phyloP scores from a whole-genome alignment of 2,888 invertebrate genomes.

The Drosophila parthenogenetica region DNA sequence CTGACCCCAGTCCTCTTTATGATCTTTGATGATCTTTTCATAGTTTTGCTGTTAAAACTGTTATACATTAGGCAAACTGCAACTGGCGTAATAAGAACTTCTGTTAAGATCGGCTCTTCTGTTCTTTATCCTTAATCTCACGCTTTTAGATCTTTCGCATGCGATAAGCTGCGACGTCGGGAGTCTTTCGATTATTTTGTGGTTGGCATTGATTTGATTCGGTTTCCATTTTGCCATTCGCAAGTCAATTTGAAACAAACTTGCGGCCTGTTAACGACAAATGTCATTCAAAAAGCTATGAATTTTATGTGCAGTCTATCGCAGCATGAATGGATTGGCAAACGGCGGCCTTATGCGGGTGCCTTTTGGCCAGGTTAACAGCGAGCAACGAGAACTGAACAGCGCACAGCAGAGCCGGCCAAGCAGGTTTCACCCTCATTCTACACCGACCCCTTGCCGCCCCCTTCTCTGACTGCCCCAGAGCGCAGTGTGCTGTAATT shows the following conservation, averaged over 20 bases:
- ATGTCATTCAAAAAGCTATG: conserved; percentile 75
- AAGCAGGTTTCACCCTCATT: conserved; percentile 62
- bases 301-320: conserved; percentile 67
- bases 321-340: conserved; percentile 55
- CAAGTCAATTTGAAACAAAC: conserved; percentile 64
- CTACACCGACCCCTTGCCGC: not conserved
- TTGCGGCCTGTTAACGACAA: conserved; percentile 75
- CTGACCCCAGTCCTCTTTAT: no score
- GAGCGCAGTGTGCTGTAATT: conserved; percentile 67
- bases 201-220: conserved; percentile 40
- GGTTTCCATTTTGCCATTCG: conserved; percentile 22
- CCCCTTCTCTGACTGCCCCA: conserved; percentile 25
- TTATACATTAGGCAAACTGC: not conserved
- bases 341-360: conserved; percentile 38
- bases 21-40: no score
- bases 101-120: not conserved
- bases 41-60: not conserved
- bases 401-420: conserved; percentile 34
- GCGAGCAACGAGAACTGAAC: not conserved
- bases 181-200: conserved; percentile 32
- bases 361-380: conserved; percentile 27
- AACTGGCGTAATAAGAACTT: not conserved
- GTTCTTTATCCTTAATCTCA: conserved; percentile 1
- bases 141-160: conserved; percentile 8
- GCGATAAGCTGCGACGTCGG: conserved; percentile 4